Evolutionary conservation across 2,797 vertebrate genomes (phyloP).

Genomic region (Novumbra hubbsi): DNA sequence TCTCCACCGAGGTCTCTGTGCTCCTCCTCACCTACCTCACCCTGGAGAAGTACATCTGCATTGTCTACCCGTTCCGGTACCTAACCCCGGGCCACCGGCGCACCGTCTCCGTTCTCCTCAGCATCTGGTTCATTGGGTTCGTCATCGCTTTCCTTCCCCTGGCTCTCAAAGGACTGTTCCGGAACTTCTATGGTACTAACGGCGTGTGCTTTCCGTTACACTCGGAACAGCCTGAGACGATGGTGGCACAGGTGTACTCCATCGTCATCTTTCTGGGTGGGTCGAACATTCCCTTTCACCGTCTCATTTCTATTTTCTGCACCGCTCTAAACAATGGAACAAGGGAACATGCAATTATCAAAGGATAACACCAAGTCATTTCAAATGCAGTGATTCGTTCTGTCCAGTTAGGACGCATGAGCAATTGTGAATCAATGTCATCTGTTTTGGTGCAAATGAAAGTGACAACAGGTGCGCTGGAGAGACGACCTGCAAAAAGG

Average conservation of each 20-base stretch:
- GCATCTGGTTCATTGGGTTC: slow-evolving; percentile 92
- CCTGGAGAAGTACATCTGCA: slow-evolving; percentile 96
- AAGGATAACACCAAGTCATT: too few relatives aligned
- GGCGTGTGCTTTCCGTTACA: slow-evolving; percentile 97
- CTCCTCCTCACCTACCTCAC: slow-evolving; percentile 94
- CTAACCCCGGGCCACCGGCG: slow-evolving; percentile 86
- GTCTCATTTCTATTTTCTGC: too few relatives aligned
- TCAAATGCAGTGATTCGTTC: too few relatives aligned
- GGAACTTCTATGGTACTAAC: slow-evolving; percentile 95
- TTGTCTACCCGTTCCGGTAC: slow-evolving; percentile 94
- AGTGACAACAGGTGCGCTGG: too few relatives aligned
- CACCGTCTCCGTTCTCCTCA: slow-evolving; percentile 83
- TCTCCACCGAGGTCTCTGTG: slow-evolving; percentile 96
- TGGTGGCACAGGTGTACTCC: slow-evolving; percentile 90
- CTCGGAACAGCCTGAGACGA: slow-evolving; percentile 89
- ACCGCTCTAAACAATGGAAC: too few relatives aligned
- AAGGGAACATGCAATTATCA: too few relatives aligned
- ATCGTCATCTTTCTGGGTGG: slow-evolving; percentile 94
- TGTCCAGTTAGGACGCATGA: too few relatives aligned
- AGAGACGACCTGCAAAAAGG: too few relatives aligned
- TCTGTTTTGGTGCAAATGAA: too few relatives aligned
- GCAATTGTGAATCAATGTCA: too few relatives aligned
- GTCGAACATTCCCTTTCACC: slow-evolving; percentile 27
- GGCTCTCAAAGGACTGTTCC: slow-evolving; percentile 85
- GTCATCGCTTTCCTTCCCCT: slow-evolving; percentile 88